These are phyloP conservation scores for Cacoxenus indagator DNA, from an alignment of 2,888 invertebrate species.

Conservation along the genomic window DNA sequence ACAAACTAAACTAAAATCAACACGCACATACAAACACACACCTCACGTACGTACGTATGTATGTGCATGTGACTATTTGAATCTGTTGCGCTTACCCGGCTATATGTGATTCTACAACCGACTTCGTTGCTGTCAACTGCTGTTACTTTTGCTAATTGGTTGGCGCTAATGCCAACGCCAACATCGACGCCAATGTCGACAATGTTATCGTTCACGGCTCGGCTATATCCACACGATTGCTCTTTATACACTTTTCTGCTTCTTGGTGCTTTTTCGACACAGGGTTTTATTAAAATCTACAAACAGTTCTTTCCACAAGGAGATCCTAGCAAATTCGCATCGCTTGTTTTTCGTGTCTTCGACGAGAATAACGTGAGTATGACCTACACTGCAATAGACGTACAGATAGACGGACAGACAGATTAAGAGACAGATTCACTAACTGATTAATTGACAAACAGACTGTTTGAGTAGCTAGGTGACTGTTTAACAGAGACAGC, in stretches of 20 bases:
- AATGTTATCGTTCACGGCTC: not conserved
- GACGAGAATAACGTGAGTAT: slow-evolving; percentile 97
- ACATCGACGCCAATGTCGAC: not conserved
- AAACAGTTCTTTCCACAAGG: slow-evolving; percentile 99
- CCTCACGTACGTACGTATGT: not conserved
- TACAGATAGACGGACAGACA: slow-evolving; percentile 11
- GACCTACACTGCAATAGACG: slow-evolving; percentile 12
- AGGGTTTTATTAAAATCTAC: slow-evolving; percentile 99
- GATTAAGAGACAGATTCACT: not conserved
- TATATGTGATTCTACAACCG: not conserved
- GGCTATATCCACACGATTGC: not conserved
- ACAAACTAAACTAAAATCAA: not conserved
- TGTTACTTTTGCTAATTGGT: too few species aligned
- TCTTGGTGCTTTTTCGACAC: slow-evolving; percentile 58
- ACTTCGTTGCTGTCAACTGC: not conserved
- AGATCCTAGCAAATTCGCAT: slow-evolving; percentile 98
- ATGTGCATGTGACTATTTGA: not conserved
- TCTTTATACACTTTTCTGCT: not conserved
- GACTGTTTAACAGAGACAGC: slow-evolving; percentile 26
- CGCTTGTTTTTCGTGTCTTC: slow-evolving; percentile 97
- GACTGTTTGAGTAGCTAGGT: not conserved
- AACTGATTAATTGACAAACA: not conserved
- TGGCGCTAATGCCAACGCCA: slow-evolving; percentile 10
- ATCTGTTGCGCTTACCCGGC: not conserved
- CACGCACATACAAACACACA: not conserved